Percentiles rank a stretch among this genome's conserved stretches.
Evolutionary conservation across 2,888 invertebrate genomes (phyloP).

Genomic region (Polymixis flavicincta): DNA sequence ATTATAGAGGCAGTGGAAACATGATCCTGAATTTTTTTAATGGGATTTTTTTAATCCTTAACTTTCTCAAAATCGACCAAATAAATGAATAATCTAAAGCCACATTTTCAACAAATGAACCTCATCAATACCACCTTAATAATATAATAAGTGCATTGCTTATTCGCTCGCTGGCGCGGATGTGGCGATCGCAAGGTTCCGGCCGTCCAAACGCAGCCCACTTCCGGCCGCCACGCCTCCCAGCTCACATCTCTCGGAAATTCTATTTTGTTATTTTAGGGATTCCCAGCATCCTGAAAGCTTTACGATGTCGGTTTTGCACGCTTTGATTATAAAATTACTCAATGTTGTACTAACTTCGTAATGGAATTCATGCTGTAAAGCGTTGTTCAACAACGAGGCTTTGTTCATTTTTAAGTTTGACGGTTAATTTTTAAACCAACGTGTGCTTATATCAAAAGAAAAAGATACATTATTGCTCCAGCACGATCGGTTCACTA

Average conservation of each 20-base stretch:
- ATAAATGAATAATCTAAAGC: not conserved
- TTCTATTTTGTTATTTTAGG: slow-evolving; percentile 78
- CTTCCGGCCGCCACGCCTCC: slow-evolving; percentile 75
- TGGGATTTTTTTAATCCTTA: not conserved
- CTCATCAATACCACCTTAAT: slow-evolving; percentile 44
- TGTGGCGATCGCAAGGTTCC: slow-evolving; percentile 83
- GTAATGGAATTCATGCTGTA: slow-evolving; percentile 73
- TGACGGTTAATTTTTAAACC: slow-evolving; percentile 34
- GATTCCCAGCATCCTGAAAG: slow-evolving; percentile 76
- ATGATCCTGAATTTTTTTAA: not conserved
- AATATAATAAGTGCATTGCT: slow-evolving; percentile 63
- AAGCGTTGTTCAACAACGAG: slow-evolving; percentile 65
- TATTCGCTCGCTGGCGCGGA: slow-evolving; percentile 74
- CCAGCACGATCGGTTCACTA: fast-evolving
- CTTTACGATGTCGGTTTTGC: slow-evolving; percentile 79
- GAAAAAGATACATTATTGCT: not conserved
- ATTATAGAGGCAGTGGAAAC: too few relatives aligned
- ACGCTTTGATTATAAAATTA: slow-evolving; percentile 80
- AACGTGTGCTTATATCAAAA: not conserved
- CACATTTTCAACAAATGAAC: slow-evolving; percentile 15
- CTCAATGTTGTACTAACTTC: slow-evolving; percentile 74
- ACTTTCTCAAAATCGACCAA: not conserved
- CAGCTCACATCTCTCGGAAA: slow-evolving; percentile 70
- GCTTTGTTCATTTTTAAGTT: slow-evolving; percentile 60
- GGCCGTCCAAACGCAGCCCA: slow-evolving; percentile 81